phyloP scores from a whole-genome alignment of 2,797 vertebrate genomes.

The Pyrocephalus nanus region DNA sequence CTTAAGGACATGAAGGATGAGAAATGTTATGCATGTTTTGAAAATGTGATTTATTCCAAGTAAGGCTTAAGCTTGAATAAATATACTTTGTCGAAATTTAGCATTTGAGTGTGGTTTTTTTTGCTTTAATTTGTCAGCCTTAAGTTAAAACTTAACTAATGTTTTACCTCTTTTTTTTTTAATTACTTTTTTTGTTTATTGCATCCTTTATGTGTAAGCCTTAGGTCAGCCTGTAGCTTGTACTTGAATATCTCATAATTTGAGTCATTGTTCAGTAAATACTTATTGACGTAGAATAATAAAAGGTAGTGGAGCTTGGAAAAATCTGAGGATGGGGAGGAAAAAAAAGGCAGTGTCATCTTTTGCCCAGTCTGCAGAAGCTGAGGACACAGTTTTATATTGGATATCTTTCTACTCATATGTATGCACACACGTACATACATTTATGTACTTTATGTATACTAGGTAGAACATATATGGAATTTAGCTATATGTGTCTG shows the following conservation, averaged over 20 bases:
- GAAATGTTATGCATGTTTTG: background rate
- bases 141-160: background rate
- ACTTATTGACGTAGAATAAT: background rate
- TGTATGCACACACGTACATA: accelerated
- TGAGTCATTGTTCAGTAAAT: background rate
- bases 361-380: background rate
- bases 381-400: background rate
- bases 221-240: background rate
- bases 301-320: background rate
- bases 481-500: background rate
- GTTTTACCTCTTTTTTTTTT: background rate
- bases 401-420: background rate
- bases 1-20: background rate
- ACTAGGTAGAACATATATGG: background rate
- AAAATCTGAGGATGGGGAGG: background rate
- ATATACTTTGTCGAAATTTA: background rate
- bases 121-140: background rate
- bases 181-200: background rate
- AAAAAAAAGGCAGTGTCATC: background rate
- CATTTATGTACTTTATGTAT: background rate
- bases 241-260: background rate
- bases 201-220: background rate
- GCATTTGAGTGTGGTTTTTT: background rate
- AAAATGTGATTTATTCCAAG: background rate
- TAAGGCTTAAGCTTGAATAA: background rate